Evolutionary conservation across 1,140 invertebrate species (phyloP).

Genomic region (Rhyzopertha dominica): DNA sequence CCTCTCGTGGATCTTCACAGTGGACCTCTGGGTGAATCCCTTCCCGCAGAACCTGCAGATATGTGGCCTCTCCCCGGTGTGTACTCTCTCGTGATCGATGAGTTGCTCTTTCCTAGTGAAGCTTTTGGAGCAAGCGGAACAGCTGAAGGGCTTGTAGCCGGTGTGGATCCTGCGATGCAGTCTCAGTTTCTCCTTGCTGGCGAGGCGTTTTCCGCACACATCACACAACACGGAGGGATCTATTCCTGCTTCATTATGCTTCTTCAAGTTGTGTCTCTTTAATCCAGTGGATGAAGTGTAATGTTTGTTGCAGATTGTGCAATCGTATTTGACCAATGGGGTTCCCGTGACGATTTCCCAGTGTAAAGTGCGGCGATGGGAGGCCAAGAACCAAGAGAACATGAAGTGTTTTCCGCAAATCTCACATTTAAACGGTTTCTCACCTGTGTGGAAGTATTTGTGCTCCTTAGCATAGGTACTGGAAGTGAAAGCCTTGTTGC

Average conservation of each 20-base stretch:
- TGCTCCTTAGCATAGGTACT: conserved; percentile 36
- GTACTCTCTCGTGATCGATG: conserved; percentile 51
- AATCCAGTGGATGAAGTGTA: conserved; percentile 42
- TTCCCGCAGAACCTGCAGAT: conserved; percentile 35
- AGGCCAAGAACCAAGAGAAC: conserved; percentile 45
- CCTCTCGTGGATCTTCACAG: conserved; percentile 63
- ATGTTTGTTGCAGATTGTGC: conserved; percentile 46
- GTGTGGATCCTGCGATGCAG: conserved; percentile 67
- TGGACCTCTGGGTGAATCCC: conserved; percentile 27
- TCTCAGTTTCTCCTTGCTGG: conserved; percentile 56
- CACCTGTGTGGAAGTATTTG: conserved; percentile 46
- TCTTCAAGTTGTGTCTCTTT: conserved; percentile 35
- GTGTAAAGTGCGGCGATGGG: conserved; percentile 45
- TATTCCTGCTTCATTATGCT: conserved; percentile 31
- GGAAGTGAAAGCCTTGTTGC: conserved; percentile 46
- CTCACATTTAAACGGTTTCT: conserved; percentile 54
- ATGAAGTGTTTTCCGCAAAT: conserved; percentile 54
- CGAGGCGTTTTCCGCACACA: conserved; percentile 11
- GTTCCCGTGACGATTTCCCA: conserved; percentile 20
- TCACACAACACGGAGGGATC: conserved; percentile 42
- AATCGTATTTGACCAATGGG: conserved; percentile 37
- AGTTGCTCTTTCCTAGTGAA: conserved; percentile 61
- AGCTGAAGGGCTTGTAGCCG: conserved; percentile 68
- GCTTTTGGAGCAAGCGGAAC: conserved; percentile 60
- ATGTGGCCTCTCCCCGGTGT: conserved; percentile 33